phyloP scores from a whole-genome alignment of 2,797 vertebrate genomes.

The Lophura swinhoii region DNA sequence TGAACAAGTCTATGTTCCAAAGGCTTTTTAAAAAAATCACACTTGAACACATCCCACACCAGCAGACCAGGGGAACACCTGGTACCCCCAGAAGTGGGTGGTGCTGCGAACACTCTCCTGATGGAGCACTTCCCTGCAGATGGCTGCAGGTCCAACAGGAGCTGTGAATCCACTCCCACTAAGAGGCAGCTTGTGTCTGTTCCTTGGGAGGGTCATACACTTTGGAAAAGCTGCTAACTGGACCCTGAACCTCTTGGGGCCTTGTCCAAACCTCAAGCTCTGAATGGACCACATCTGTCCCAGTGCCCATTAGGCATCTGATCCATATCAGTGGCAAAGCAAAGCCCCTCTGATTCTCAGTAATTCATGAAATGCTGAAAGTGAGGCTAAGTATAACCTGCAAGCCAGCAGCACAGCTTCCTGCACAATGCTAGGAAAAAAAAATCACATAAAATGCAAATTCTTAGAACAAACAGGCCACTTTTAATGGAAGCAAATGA shows the following conservation, averaged over 20 bases:
- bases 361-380: neutral
- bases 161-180: neutral
- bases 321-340: neutral
- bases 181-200: neutral
- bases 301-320: neutral
- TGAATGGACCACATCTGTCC: neutral
- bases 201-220: neutral
- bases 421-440: neutral
- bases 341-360: neutral
- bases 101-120: neutral
- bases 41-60: neutral
- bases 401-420: neutral
- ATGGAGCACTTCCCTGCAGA: neutral
- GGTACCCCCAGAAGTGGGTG: neutral
- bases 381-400: neutral
- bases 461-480: slow-evolving; percentile 39
- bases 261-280: neutral
- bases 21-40: neutral
- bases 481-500: slow-evolving; percentile 4
- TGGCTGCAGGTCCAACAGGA: neutral
- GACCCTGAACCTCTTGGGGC: neutral
- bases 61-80: neutral
- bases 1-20: neutral
- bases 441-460: slow-evolving; percentile 8
- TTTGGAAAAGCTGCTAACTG: neutral